Percentiles rank a stretch among this genome's conserved stretches.
These are phyloP conservation scores for Psilopogon haemacephalus DNA, from an alignment of 2,113 vertebrate species.

Conservation along the genomic window DNA sequence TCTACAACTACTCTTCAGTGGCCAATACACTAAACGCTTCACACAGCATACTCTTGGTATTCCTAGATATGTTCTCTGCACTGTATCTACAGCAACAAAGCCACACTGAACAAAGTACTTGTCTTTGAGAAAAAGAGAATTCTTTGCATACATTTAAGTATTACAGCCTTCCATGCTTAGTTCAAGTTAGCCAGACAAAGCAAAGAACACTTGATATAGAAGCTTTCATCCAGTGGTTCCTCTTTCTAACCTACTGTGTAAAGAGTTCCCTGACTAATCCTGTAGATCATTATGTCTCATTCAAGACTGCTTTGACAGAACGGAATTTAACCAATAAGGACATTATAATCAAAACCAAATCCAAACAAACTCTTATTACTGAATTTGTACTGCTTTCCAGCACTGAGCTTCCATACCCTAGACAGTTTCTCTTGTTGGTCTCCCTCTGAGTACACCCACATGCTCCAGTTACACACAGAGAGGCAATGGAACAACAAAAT, in stretches of 20 bases:
- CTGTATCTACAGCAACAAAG: neutral
- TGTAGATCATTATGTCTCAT: neutral
- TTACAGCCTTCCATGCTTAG: neutral
- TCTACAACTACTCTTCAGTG: neutral
- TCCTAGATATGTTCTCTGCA: neutral
- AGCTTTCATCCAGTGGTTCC: neutral
- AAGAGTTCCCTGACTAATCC: neutral
- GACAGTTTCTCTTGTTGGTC: neutral
- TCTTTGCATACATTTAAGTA: neutral
- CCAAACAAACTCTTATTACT: neutral
- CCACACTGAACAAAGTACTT: neutral
- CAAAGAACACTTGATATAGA: neutral
- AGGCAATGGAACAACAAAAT: neutral
- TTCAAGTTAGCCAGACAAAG: neutral
- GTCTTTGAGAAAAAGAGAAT: neutral
- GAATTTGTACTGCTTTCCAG: neutral
- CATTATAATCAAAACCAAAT: neutral
- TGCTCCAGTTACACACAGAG: neutral
- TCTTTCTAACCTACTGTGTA: neutral
- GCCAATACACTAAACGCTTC: neutral
- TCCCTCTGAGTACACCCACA: neutral
- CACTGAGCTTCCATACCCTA: neutral
- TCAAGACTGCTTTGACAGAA: neutral
- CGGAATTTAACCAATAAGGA: neutral
- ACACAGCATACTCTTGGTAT: neutral